These are phyloP conservation scores for Actinia tenebrosa DNA, from an alignment of 64 coral and sea anemone species.

Conservation along the genomic window DNA sequence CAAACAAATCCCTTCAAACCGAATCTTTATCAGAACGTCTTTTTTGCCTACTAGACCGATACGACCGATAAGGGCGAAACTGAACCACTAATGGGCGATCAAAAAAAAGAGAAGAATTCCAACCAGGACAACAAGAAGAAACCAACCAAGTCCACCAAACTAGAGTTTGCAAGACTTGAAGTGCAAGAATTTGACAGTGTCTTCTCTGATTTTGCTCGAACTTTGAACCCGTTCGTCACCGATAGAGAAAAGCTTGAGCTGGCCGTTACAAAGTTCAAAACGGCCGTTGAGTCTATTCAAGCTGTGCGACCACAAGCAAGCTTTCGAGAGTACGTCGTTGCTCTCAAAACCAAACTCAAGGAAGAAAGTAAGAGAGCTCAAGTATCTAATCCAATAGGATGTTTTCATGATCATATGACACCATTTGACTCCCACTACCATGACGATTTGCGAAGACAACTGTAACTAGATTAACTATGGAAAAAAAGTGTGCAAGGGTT, in stretches of 20 bases:
- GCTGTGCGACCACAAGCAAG: conserved; percentile 47
- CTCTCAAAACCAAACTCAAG: conserved; percentile 66
- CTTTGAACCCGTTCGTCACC: conserved; percentile 76
- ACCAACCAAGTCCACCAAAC: conserved; percentile 10
- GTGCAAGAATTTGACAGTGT: conserved; percentile 71
- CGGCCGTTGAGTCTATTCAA: conserved; percentile 52
- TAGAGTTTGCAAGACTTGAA: conserved; percentile 61
- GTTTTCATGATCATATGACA: no score
- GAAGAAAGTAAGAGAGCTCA: conserved; percentile 40
- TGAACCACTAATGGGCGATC: neutral
- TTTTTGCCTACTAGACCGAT: neutral
- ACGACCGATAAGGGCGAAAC: neutral
- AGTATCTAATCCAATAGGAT: no score
- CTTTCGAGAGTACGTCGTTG: conserved; percentile 60
- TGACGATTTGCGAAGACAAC: no score
- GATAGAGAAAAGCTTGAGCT: conserved; percentile 72
- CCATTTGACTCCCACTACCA: no score
- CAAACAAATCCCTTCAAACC: no score
- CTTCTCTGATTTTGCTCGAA: conserved; percentile 50
- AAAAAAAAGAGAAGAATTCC: neutral
- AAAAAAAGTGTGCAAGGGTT: no score
- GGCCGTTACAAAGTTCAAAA: conserved; percentile 71
- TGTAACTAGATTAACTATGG: no score
- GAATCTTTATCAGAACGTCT: neutral
- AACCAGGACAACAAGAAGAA: neutral